phyloP scores from a whole-genome alignment of 2,797 vertebrate species.

The Spinus olivaceus region DNA sequence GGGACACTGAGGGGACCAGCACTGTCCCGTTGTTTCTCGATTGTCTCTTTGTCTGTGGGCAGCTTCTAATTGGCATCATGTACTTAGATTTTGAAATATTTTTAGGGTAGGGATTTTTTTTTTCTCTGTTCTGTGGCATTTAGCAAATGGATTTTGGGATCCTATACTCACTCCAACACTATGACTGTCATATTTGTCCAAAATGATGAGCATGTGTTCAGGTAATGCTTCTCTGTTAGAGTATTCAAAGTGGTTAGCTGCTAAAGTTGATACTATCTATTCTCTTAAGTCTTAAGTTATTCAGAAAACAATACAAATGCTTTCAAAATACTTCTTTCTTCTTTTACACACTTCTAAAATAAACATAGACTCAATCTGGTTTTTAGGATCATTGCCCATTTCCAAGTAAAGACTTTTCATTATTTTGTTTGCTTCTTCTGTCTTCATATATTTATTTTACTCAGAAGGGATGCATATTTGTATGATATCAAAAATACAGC shows the following conservation, averaged over 20 bases:
- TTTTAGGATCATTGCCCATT: background rate
- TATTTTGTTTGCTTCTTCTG: background rate
- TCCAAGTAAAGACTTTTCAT: background rate
- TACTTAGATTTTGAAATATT: background rate
- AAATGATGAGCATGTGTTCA: background rate
- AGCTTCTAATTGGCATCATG: background rate
- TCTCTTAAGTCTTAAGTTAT: background rate
- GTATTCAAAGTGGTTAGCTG: background rate
- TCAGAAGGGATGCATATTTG: background rate
- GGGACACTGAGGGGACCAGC: background rate
- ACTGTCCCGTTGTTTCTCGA: fast-evolving
- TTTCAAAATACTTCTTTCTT: background rate
- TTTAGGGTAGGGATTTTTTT: background rate
- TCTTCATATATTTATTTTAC: background rate
- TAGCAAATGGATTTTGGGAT: background rate
- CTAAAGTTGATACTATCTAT: background rate
- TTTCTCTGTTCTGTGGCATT: background rate
- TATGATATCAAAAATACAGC: background rate
- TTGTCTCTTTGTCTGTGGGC: background rate
- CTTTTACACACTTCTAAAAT: background rate
- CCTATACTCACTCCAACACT: background rate
- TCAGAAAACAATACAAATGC: background rate
- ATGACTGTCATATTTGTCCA: background rate
- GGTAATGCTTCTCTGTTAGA: background rate
- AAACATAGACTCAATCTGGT: background rate